phyloP scores from a whole-genome alignment of 2,888 invertebrate species.

The Protonemura montana region DNA sequence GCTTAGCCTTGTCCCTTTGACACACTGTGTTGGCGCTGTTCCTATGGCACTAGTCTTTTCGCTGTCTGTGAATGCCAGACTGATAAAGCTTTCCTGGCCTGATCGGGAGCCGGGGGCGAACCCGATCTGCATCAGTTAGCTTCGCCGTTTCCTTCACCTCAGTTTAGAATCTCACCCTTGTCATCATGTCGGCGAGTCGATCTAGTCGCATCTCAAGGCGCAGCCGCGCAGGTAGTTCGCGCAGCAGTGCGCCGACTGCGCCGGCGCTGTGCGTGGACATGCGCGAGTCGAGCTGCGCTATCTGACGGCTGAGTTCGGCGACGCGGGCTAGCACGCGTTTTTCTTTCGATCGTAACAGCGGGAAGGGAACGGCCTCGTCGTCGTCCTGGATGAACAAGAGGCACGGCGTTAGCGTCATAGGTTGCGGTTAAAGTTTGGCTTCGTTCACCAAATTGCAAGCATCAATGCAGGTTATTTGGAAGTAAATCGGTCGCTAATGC shows the following conservation, averaged over 20 bases:
- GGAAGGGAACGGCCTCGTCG: slow-evolving; percentile 66
- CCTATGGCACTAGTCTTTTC: too few relatives aligned
- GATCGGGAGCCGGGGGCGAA: too few relatives aligned
- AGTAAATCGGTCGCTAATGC: too few relatives aligned
- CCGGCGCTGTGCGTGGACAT: slow-evolving; percentile 50
- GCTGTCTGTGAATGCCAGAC: too few relatives aligned
- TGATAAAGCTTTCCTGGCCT: too few relatives aligned
- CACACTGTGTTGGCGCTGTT: too few relatives aligned
- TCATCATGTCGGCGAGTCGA: slow-evolving; percentile 68
- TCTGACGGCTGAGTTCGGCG: slow-evolving; percentile 57
- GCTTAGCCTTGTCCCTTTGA: too few relatives aligned
- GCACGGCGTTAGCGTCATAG: not conserved
- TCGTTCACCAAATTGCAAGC: too few relatives aligned
- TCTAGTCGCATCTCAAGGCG: slow-evolving; percentile 68
- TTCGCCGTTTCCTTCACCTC: slow-evolving; percentile 59
- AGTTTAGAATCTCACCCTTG: slow-evolving; percentile 61
- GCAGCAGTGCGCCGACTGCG: slow-evolving; percentile 54
- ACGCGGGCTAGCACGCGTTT: slow-evolving; percentile 66
- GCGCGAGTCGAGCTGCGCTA: slow-evolving; percentile 58
- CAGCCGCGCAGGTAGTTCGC: slow-evolving; percentile 61
- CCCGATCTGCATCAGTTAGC: too few relatives aligned
- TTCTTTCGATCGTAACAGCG: slow-evolving; percentile 69
- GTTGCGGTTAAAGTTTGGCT: not conserved
- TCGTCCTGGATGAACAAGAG: slow-evolving; percentile 48
- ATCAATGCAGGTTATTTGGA: too few relatives aligned